phyloP scores from a whole-genome alignment of 2,797 vertebrate genomes.

The Taenioides sp. region DNA sequence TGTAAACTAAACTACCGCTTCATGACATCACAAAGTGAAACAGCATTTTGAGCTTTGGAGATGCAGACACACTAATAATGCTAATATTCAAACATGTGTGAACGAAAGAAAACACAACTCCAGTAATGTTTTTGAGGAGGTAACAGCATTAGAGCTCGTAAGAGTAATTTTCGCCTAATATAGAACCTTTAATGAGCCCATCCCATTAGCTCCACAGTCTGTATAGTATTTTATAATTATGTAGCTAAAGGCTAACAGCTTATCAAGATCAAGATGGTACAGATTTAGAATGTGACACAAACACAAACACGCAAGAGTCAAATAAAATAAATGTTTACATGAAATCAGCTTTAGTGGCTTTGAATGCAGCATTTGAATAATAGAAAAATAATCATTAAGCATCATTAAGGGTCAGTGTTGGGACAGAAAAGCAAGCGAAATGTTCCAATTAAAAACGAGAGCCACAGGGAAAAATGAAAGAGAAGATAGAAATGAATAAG shows the following conservation, averaged over 20 bases:
- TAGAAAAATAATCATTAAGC: background rate
- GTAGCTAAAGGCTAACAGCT: background rate
- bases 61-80: too few relatives aligned
- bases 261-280: background rate
- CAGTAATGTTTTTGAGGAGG: too few relatives aligned
- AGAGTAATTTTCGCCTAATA: too few relatives aligned
- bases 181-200: background rate
- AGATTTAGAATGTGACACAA: background rate
- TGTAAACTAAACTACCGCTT: too few relatives aligned
- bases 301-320: background rate
- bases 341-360: background rate
- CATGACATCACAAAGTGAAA: too few relatives aligned
- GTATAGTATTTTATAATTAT: background rate
- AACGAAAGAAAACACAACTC: too few relatives aligned
- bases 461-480: background rate
- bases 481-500: background rate
- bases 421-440: background rate
- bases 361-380: background rate
- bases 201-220: background rate
- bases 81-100: too few relatives aligned
- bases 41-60: too few relatives aligned
- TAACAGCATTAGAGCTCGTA: too few relatives aligned
- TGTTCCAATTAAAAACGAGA: too few relatives aligned
- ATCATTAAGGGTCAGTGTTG: background rate
- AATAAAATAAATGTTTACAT: background rate